Base-by-base conservation (phyloP, 2,888 invertebrate genomes). In the Cerastis rubricosa region DNA sequence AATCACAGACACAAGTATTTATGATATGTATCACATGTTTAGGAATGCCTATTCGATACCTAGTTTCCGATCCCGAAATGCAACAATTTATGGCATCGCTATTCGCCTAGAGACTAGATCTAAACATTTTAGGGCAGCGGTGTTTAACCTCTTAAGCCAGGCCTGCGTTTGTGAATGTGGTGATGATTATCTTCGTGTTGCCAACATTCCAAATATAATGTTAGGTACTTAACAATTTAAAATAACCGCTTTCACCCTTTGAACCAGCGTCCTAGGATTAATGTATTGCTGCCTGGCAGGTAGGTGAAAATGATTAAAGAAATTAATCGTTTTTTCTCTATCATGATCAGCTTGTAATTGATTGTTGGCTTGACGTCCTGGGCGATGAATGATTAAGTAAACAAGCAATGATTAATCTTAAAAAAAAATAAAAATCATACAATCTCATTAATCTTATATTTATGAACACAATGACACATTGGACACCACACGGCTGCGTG, bases 401-500 rank as follows among this genome's bases (percentile, higher is more conserved):
- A 54, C 49, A 17, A 59, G 6, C 29, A 61, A 61, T 45, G 22
- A 80, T 82, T 64, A 14, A 75, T 76, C 29, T 22, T 5, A 14
- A 29, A 66, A 43, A 47, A 47, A 64, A 64, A 78, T 64, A 76
- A 54, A 57, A 70, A 69, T 76, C 49, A 66, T 67, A 19, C 49
- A 59, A 61, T 59, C 73, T 65, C 4, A 66, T 43, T 78, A 77
- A 77, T 71, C 65, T 61, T 74, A 71, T 83, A 83, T 54, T 73
- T 54, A 72, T 49, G 47, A 66, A 68, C 71, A 70, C 64, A 82
- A 43, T 51, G 7, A 79, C 54, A 40, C 7, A 78, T n/a, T 54
- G 43, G 45, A 80, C 81, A 84, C 17, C 65, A 80, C 57, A 73
- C 61, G 45, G 51, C 54, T 47, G 35, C 85, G 70, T 84, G 74